Evolutionary conservation across 2,888 invertebrate genomes (phyloP), one percentile per base, ranked within the genome.

Genomic region (Drosophila robusta): DNA sequence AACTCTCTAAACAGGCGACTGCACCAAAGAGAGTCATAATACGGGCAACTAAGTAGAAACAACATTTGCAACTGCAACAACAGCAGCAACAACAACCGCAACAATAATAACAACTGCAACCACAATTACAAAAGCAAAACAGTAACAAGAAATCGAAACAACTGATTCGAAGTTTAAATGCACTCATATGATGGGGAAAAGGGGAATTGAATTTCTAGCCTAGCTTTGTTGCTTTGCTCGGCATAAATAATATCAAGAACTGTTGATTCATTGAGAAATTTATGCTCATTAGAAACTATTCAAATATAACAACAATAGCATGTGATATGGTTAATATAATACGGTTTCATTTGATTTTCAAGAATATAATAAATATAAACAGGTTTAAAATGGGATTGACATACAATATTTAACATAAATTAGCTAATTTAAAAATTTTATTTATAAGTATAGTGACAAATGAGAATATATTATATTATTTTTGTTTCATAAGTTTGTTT

Each of bases 11-110:
- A 85, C 77, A 70, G 75, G 62, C 52, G 47, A 67, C 62, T 60
- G 56, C 75, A 69, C 73, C 70, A 77, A 85, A 79, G 74, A 79
- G 81, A 85, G 77, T 70, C 77, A 79, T 85, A 81, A 81, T 74
- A 63, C 79, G 71, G 71, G 79, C 80, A 71, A 83, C 75, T 75
- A 63, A 75, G 55, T 63, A 67, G 66, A 71, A 75, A 75, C 75
- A 70, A 44, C 75, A 75, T 75, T 75, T 75, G 75, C 75, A 75
- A 75, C 75, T 57, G 50, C 65, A 51, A 46, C 56, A 36, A 45
- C 71, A 51, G 41, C 56, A 36, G 41, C 71, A 63, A 34, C 41
- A 63, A 61, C 54, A 78, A 52, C 32, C 7, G 29, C 29, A 29
- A 47, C 49, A 55, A 55, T 46, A 74, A 49, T 70, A 55, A 38